Conservation (phyloP, 2,113 vertebrate species). For the Oplegnathus fasciatus region DNA sequence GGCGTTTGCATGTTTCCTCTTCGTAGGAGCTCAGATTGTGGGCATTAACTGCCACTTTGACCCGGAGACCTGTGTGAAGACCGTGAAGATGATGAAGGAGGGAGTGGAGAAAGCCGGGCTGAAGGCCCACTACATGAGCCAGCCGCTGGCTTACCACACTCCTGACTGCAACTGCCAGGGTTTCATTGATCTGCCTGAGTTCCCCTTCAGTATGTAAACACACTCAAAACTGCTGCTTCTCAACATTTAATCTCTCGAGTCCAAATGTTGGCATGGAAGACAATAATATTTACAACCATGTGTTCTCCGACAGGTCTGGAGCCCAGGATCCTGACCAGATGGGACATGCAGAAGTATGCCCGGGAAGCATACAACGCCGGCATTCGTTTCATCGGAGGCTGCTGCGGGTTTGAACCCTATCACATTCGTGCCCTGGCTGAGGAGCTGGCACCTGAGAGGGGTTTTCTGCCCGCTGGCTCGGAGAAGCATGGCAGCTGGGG, state of each 20-base stretch:
- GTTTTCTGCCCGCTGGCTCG: slow-evolving; percentile 89
- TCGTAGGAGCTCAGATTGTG: slow-evolving; percentile 92
- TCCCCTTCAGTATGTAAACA: slow-evolving; percentile 90
- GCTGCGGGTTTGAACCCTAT: slow-evolving; percentile 97
- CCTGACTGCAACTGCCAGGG: slow-evolving; percentile 96
- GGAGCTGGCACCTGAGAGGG: slow-evolving; percentile 91
- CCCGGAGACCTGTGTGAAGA: slow-evolving; percentile 89
- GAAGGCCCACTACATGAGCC: slow-evolving; percentile 93
- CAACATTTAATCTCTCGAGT: not conserved
- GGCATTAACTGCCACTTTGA: slow-evolving; percentile 98
- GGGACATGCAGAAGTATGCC: slow-evolving; percentile 96
- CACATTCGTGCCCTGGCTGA: slow-evolving; percentile 93
- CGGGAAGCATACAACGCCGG: slow-evolving; percentile 92
- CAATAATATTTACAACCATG: not conserved
- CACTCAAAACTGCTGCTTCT: not conserved
- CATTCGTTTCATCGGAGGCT: slow-evolving; percentile 93
- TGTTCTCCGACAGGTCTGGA: slow-evolving; percentile 87
- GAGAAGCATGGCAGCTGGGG: slow-evolving; percentile 97
- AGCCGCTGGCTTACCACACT: slow-evolving; percentile 95
- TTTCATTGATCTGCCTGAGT: slow-evolving; percentile 97
- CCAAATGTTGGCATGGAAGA: not conserved
- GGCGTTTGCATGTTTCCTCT: not conserved
- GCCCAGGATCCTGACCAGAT: slow-evolving; percentile 92
- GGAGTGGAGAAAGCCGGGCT: slow-evolving; percentile 90
- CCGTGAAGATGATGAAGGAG: slow-evolving; percentile 94